These are phyloP conservation scores for Umimayanthus chanpuru DNA, from an alignment of 92 coral and sea anemone species.

Conservation along the genomic window DNA sequence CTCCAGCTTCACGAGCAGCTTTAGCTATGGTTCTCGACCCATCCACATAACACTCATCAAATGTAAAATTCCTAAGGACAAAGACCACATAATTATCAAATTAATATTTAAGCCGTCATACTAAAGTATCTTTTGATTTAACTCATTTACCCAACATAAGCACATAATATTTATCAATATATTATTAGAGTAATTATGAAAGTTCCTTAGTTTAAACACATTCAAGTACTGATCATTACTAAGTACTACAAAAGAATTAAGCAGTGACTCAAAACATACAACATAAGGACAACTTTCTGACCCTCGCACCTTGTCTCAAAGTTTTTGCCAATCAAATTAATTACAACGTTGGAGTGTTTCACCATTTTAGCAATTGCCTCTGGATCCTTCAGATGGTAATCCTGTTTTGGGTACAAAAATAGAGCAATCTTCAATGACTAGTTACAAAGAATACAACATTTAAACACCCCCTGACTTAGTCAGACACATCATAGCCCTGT, in stretches of 20 bases:
- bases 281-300: not conserved
- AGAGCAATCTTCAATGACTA: not conserved
- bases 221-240: too few relatives aligned
- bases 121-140: too few relatives aligned
- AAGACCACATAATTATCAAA: too few relatives aligned
- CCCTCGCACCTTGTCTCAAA: constrained; percentile 86
- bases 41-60: constrained; percentile 82
- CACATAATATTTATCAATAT: too few relatives aligned
- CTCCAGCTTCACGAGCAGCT: constrained; percentile 93
- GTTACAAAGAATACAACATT: too few relatives aligned
- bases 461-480: too few relatives aligned
- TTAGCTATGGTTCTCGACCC: constrained; percentile 92
- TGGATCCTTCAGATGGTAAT: constrained; percentile 82
- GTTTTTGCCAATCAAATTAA: constrained; percentile 86
- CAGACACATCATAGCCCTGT: too few relatives aligned
- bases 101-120: too few relatives aligned
- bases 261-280: too few relatives aligned
- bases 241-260: not conserved
- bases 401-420: constrained; percentile 50
- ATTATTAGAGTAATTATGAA: too few relatives aligned
- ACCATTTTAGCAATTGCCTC: constrained; percentile 86
- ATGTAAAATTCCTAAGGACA: constrained; percentile 75
- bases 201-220: too few relatives aligned
- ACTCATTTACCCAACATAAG: too few relatives aligned
- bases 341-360: constrained; percentile 87